phyloP scores from a whole-genome alignment of 2,888 invertebrate genomes.

The Neoaliturus tenellus region DNA sequence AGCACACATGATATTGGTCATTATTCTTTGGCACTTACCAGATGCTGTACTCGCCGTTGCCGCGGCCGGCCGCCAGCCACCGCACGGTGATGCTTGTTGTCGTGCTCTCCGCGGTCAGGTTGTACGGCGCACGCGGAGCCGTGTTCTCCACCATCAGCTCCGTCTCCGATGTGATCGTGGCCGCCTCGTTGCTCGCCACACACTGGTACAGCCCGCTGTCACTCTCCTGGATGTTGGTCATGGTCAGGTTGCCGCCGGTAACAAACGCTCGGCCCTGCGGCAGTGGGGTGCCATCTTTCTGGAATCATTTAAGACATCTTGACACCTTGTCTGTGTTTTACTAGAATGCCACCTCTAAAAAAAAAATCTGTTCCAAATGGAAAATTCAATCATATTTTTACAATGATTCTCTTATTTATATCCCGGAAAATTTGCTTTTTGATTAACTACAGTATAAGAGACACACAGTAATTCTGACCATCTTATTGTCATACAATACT shows the following conservation, averaged over 20 bases:
- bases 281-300: constrained; percentile 85
- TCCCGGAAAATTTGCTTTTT: too few relatives aligned
- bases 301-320: too few relatives aligned
- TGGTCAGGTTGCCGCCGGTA: constrained; percentile 88
- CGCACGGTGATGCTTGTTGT: constrained; percentile 83
- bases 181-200: constrained; percentile 91
- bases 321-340: too few relatives aligned
- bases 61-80: constrained; percentile 90
- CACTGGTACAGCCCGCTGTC: constrained; percentile 93
- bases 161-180: constrained; percentile 86
- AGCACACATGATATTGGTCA: too few relatives aligned
- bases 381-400: too few relatives aligned
- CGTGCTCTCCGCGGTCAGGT: constrained; percentile 86
- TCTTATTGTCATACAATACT: too few relatives aligned
- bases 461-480: too few relatives aligned
- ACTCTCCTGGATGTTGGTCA: constrained; percentile 86
- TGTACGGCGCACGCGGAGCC: constrained; percentile 93
- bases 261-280: constrained; percentile 81
- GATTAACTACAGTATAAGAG: too few relatives aligned
- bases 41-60: constrained; percentile 87
- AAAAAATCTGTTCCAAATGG: too few relatives aligned
- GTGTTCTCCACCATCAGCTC: constrained; percentile 90
- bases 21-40: too few relatives aligned
- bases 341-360: too few relatives aligned
- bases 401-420: too few relatives aligned